These are phyloP conservation scores for Aleadryas rufinucha DNA, from an alignment of 2,113 vertebrate genomes.

Conservation along the genomic window DNA sequence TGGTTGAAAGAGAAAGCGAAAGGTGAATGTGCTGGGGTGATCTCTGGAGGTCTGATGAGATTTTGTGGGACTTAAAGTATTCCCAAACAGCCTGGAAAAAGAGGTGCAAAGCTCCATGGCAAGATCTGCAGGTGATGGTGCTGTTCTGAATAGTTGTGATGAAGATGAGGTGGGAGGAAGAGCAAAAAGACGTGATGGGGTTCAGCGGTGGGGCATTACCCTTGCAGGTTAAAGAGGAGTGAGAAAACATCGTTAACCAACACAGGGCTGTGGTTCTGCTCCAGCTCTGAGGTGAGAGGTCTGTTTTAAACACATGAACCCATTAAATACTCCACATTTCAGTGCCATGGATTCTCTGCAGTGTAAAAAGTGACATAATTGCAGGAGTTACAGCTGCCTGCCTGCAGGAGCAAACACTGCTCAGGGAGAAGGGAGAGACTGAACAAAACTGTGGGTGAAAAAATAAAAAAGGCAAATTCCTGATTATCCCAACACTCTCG, in stretches of 20 bases:
- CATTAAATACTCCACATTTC: rapidly evolving
- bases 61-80: background rate
- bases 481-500: background rate
- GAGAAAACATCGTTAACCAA: background rate
- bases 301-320: background rate
- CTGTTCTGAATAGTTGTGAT: background rate
- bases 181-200: background rate
- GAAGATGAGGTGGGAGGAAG: background rate
- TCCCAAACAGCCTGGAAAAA: background rate
- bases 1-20: background rate
- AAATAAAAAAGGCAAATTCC: background rate
- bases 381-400: background rate
- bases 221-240: background rate
- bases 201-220: background rate
- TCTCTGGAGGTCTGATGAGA: background rate
- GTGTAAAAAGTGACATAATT: background rate
- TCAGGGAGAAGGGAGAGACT: background rate
- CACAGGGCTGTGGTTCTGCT: background rate
- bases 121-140: background rate
- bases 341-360: background rate
- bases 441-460: background rate
- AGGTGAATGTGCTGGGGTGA: background rate
- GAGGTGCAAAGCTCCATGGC: background rate
- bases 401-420: background rate
- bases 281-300: background rate